Evolutionary conservation across 2,113 vertebrate species (phyloP), one percentile per base, ranked within the genome.

Genomic region (Rhizomys pruinosus): DNA sequence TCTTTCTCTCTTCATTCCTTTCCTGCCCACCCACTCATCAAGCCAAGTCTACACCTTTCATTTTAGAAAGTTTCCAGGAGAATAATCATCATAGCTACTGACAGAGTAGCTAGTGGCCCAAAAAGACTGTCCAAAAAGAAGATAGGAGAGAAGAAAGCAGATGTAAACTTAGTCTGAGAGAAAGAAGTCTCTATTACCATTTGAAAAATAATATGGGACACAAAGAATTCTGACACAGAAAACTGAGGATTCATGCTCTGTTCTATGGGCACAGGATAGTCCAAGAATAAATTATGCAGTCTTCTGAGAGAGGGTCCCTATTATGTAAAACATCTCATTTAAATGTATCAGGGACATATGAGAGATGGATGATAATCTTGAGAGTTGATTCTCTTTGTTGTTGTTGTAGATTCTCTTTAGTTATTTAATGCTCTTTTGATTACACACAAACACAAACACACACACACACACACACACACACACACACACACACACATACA

Each of bases 181-280:
- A 37, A 29, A 27, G 27, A 39, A 63, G 13, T 39, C 20, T 63
- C 7, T 4, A 19, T 61, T 61, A 42, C 57, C 15, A 27, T 81
- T 81, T 61, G 13, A 63, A 90, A 84, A 92, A 63, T 22, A 57
- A 68, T 81, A 92, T 68, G 71, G 19, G 78, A 64, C 16, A 7
- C 25, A 78, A 86, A 81, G 39, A 68, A 86, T 1, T 20, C n/a
- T 42, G n/a, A 52, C 47, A 52, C 6, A 89, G n/a, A 2, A 6
- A 69, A 2, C 57, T 78, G 74, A 77, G 2, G 25, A 1, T 1
- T 81, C 61, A 47, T 6, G 11, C 37, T 85, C 9, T 25, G 27
- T 90, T 79, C 64, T 59, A 1, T 55, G 86, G 76, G 12, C 90
- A 5, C 0, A 89, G 27, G 59, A 57, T 37, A 59, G 63, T 72